Percentiles rank a stretch among this genome's conserved stretches.
Conservation (phyloP, 2,113 vertebrate genomes). For the Seriola rivoliana region DNA sequence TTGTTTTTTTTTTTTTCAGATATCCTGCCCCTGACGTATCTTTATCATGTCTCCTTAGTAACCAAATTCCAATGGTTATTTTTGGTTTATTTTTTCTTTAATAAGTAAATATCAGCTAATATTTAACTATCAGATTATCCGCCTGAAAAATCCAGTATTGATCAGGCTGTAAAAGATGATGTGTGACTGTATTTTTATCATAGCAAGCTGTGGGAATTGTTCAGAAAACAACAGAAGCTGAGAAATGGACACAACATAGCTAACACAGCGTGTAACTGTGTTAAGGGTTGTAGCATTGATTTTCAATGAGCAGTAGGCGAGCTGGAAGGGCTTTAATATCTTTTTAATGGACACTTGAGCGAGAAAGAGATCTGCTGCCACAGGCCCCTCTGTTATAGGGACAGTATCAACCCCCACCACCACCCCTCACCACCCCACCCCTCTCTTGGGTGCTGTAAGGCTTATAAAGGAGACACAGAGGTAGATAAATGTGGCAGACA, state of each 20-base stretch:
- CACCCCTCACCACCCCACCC: neutral
- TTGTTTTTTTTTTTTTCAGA: neutral
- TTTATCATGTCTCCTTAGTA: neutral
- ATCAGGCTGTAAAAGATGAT: neutral
- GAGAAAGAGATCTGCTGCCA: slow-evolving; percentile 1
- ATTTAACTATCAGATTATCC: neutral
- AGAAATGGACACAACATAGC: slow-evolving; percentile 2
- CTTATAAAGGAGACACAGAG: slow-evolving; percentile 5
- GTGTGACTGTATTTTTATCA: neutral
- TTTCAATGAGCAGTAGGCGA: slow-evolving; percentile 19
- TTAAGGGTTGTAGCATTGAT: slow-evolving; percentile 7
- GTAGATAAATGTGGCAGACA: slow-evolving; percentile 31
- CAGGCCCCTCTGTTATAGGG: neutral
- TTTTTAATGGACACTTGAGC: slow-evolving; percentile 43
- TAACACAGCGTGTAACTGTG: slow-evolving; percentile 1
- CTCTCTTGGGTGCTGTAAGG: neutral
- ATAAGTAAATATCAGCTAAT: neutral
- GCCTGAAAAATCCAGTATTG: neutral
- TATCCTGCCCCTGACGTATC: neutral
- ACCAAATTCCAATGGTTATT: neutral
- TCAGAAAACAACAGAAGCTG: neutral
- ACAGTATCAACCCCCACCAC: slow-evolving; percentile 1
- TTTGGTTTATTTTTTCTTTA: neutral
- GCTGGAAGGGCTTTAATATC: slow-evolving; percentile 15
- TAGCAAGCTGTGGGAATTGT: neutral